Conservation (phyloP, 2,888 invertebrate genomes). For the Coenonympha glycerion region DNA sequence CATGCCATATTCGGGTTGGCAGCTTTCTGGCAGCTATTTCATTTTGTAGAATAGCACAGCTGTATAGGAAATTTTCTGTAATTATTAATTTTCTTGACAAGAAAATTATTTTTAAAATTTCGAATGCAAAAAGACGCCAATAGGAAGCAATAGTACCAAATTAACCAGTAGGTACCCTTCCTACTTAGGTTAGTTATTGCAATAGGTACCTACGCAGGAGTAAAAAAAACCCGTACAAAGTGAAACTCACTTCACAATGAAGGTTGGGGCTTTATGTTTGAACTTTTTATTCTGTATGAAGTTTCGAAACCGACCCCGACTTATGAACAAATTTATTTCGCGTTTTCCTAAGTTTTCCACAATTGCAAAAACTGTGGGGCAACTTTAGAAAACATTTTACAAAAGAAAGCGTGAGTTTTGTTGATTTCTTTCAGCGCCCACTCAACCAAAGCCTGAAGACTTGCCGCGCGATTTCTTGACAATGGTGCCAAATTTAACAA, state of each 20-base stretch:
- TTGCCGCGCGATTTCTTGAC: not conserved
- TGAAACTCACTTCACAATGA: not conserved
- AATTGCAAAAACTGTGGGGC: not conserved
- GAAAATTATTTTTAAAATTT: too few species aligned
- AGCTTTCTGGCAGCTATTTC: too few species aligned
- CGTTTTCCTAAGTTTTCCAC: conserved; percentile 14
- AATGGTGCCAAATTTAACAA: not conserved
- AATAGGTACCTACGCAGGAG: too few species aligned
- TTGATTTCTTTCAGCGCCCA: conserved; percentile 1
- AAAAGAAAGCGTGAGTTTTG: conserved; percentile 17
- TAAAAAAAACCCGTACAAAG: not conserved
- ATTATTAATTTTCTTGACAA: too few species aligned
- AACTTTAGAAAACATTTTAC: conserved; percentile 8
- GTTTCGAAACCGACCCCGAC: not conserved
- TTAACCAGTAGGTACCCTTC: too few species aligned
- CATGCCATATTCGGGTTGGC: too few species aligned
- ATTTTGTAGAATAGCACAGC: too few species aligned
- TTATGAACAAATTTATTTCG: not conserved
- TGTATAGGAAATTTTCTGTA: too few species aligned
- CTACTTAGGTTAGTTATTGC: too few species aligned
- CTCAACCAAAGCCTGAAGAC: not conserved
- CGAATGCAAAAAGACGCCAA: too few species aligned
- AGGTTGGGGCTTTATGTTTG: not conserved
- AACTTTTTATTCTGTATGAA: not conserved
- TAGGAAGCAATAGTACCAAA: too few species aligned